A percentile compares a stretch with the other conserved stretches of the same genome.
Evolutionary conservation across 2,797 vertebrate genomes (phyloP).

Genomic region (Anguilla pacifica): DNA sequence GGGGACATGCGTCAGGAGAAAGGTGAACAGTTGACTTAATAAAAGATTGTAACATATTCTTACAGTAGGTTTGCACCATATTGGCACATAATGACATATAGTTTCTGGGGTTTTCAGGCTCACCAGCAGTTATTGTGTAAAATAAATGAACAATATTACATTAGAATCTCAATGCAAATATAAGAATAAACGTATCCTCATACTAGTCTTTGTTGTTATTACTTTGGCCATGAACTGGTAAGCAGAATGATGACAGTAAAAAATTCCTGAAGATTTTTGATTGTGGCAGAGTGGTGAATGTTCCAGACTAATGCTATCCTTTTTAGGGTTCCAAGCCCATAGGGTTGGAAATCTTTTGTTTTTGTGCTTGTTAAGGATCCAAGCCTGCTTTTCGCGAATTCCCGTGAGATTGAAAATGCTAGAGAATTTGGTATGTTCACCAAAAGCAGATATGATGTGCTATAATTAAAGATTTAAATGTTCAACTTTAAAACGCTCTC

Average conservation of each 20-base stretch:
- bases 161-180: background rate
- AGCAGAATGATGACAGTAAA: background rate
- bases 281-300: background rate
- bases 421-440: too few species aligned
- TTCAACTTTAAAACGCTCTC: too few species aligned
- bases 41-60: background rate
- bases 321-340: too few species aligned
- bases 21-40: background rate
- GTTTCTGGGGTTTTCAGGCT: background rate
- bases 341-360: too few species aligned
- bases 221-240: background rate
- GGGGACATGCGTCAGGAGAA: background rate
- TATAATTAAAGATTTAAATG: too few species aligned
- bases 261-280: background rate
- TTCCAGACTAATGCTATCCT: background rate
- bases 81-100: background rate
- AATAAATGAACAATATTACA: background rate
- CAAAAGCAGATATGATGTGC: too few species aligned
- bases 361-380: too few species aligned
- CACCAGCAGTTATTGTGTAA: too few species aligned
- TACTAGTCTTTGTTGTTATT: background rate
- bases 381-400: too few species aligned
- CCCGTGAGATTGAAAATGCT: too few species aligned
- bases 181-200: background rate
- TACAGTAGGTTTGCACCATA: background rate